A percentile compares a stretch with the other conserved stretches of the same genome.
phyloP scores from a whole-genome alignment of 2,888 invertebrate species.

The Nomada hirtipes region DNA sequence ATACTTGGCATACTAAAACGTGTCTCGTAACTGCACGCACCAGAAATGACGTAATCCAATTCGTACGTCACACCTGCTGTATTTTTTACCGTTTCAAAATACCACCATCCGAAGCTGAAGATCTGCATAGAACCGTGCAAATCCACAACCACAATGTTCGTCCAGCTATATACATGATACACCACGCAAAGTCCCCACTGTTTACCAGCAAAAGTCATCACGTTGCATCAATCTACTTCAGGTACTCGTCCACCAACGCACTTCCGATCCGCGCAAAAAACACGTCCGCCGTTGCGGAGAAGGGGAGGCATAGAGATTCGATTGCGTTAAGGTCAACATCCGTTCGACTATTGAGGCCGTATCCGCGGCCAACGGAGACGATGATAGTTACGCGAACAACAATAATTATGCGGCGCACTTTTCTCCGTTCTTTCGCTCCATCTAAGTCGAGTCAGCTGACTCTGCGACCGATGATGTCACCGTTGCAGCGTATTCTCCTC shows the following conservation, averaged over 20 bases:
- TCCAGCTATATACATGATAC: no score
- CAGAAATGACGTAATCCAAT: constrained; percentile 33
- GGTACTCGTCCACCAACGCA: constrained; percentile 48
- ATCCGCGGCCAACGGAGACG: constrained; percentile 28
- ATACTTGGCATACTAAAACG: constrained; percentile 20
- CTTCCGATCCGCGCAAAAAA: constrained; percentile 40
- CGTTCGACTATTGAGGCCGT: constrained; percentile 52
- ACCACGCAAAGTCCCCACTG: no score
- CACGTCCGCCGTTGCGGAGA: background rate
- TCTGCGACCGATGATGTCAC: constrained; percentile 80
- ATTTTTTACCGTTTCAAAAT: background rate
- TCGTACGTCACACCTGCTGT: background rate
- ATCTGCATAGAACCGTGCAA: no score
- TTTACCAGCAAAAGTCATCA: background rate
- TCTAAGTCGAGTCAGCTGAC: constrained; percentile 83
- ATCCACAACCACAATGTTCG: no score
- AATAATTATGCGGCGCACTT: constrained; percentile 67
- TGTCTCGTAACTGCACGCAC: constrained; percentile 18
- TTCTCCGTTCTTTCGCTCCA: constrained; percentile 82
- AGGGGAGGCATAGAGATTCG: background rate
- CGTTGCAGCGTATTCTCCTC: constrained; percentile 75
- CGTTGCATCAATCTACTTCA: constrained; percentile 32
- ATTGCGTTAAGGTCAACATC: constrained; percentile 56
- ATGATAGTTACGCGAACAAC: constrained; percentile 54
- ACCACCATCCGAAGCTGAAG: background rate